Percentiles rank a stretch among this genome's conserved stretches.
These are phyloP conservation scores for Monodelphis domestica DNA, from an alignment of 2,797 vertebrate genomes.

Conservation along the genomic window DNA sequence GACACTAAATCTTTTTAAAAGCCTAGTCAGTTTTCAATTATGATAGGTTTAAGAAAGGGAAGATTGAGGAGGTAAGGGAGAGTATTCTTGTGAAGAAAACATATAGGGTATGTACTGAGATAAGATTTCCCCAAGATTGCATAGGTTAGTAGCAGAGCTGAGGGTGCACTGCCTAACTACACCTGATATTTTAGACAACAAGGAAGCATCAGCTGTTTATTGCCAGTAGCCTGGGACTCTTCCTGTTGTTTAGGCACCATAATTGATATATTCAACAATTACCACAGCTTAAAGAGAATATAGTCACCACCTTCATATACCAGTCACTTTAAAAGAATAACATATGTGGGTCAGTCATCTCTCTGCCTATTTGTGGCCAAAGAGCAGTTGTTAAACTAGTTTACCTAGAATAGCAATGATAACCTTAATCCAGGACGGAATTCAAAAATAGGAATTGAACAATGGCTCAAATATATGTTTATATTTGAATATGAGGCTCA, in stretches of 20 bases:
- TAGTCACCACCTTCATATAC: neutral
- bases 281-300: constrained; percentile 49
- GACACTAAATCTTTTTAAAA: neutral
- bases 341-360: constrained; percentile 71
- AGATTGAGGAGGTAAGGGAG: too few relatives aligned
- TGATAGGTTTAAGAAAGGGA: neutral
- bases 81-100: neutral
- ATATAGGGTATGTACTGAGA: neutral
- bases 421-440: constrained; percentile 61
- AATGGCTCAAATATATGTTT: constrained; percentile 46
- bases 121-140: neutral
- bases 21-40: neutral
- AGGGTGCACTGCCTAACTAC: neutral
- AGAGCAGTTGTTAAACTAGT: constrained; percentile 77
- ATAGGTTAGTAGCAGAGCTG: neutral
- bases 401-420: constrained; percentile 65
- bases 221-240: constrained; percentile 36
- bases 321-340: constrained; percentile 55
- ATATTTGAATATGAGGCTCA: constrained; percentile 21
- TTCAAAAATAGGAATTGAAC: constrained; percentile 67
- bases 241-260: constrained; percentile 61
- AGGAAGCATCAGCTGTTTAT: constrained; percentile 36
- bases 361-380: constrained; percentile 67
- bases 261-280: constrained; percentile 53
- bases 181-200: constrained; percentile 3